A percentile compares a stretch with the other conserved stretches of the same genome.
These are phyloP conservation scores for Tachysurus fulvidraco DNA, from an alignment of 2,113 vertebrate genomes.

Conservation along the genomic window DNA sequence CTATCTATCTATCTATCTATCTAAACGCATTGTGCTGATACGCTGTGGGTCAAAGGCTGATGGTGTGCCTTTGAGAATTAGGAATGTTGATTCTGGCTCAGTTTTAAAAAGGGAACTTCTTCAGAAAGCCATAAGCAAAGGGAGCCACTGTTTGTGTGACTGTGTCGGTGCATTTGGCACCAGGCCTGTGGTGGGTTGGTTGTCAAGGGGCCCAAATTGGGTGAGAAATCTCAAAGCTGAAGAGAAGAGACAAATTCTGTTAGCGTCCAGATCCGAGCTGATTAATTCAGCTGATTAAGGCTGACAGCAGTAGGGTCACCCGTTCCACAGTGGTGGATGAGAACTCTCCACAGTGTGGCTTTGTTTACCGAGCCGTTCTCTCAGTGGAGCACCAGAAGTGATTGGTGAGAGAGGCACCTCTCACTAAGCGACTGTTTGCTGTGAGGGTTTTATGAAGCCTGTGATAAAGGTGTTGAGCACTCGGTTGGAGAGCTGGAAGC, in stretches of 20 bases:
- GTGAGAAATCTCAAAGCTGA: constrained; percentile 18
- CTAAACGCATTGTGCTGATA: neutral
- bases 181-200: constrained; percentile 51
- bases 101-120: constrained; percentile 1
- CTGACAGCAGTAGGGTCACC: constrained; percentile 12
- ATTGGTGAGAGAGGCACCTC: constrained; percentile 16
- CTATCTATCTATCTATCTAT: too few species aligned
- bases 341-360: constrained; percentile 20
- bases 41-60: neutral
- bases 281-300: constrained; percentile 45
- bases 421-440: constrained; percentile 15
- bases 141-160: constrained; percentile 43
- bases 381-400: constrained; percentile 4
- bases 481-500: constrained; percentile 34
- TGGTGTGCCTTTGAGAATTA: neutral
- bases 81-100: constrained; percentile 4
- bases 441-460: constrained; percentile 20
- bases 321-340: constrained; percentile 6
- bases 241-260: constrained; percentile 12
- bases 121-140: neutral
- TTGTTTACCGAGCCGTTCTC: constrained; percentile 29
- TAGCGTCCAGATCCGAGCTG: constrained; percentile 38
- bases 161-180: constrained; percentile 50
- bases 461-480: constrained; percentile 18
- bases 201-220: constrained; percentile 41